phyloP scores from a whole-genome alignment of 1,140 invertebrate species.

The Caenorhabditis elegans region DNA sequence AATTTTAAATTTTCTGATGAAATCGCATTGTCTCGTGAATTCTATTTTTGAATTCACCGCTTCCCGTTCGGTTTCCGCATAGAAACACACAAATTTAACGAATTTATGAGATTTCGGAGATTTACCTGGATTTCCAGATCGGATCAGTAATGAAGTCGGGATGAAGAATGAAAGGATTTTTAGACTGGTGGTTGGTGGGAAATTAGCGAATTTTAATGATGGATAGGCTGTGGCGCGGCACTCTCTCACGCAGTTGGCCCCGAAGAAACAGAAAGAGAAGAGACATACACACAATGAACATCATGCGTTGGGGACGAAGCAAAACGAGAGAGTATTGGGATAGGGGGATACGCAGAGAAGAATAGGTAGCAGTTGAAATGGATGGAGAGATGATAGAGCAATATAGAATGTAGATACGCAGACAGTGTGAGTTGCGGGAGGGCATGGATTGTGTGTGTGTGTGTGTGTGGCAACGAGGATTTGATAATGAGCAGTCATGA shows the following conservation, averaged over 20 bases:
- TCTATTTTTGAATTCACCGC: background rate
- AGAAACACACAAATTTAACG: background rate
- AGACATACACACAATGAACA: conserved; percentile 14
- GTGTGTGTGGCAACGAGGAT: conserved; percentile 9
- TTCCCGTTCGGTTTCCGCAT: background rate
- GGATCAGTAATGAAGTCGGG: background rate
- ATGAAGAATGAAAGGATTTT: conserved; percentile 12
- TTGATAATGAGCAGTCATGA: conserved; percentile 18
- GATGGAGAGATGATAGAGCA: background rate
- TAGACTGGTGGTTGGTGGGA: background rate
- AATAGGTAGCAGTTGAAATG: conserved; percentile 19
- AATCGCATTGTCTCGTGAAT: background rate
- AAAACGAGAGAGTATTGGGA: background rate
- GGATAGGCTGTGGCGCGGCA: conserved; percentile 10
- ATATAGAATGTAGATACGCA: background rate
- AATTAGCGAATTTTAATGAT: conserved; percentile 28
- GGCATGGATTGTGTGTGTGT: background rate
- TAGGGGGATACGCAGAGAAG: background rate
- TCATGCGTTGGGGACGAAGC: conserved; percentile 24
- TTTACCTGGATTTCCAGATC: conserved; percentile 19
- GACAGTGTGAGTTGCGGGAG: background rate
- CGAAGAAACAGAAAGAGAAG: conserved; percentile 7
- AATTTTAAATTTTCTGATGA: background rate
- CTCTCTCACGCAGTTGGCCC: conserved; percentile 18
- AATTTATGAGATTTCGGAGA: conserved; percentile 22